Percentiles rank a stretch among this genome's conserved stretches.
These are phyloP conservation scores for Panagrolaimus sp. DNA, from an alignment of 1,140 invertebrate species.

Conservation along the genomic window DNA sequence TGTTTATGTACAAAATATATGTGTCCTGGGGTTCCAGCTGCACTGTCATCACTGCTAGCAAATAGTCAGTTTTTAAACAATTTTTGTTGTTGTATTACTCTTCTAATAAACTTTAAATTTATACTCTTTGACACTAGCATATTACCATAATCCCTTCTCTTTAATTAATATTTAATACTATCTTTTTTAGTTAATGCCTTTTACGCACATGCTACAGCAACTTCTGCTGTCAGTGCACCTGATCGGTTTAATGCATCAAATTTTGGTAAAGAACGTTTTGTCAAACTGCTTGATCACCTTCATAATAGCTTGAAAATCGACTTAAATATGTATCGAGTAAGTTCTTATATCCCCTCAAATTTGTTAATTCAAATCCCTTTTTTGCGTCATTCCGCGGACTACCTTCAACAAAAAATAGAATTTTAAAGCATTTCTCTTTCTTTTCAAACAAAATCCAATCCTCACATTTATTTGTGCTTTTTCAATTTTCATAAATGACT, in stretches of 20 bases:
- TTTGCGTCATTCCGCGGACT: too few relatives aligned
- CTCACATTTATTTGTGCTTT: too few relatives aligned
- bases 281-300: constrained; percentile 92
- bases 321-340: constrained; percentile 88
- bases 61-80: constrained; percentile 63
- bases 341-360: constrained; percentile 22
- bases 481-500: too few relatives aligned
- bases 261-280: constrained; percentile 99
- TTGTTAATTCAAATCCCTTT: too few relatives aligned
- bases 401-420: too few relatives aligned
- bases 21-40: constrained; percentile 89
- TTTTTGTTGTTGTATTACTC: background rate
- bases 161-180: constrained; percentile 59
- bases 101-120: constrained; percentile 1
- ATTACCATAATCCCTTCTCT: background rate
- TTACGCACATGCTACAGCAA: constrained; percentile 98
- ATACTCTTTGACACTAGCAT: too few relatives aligned
- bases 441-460: too few relatives aligned
- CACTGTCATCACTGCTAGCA: constrained; percentile 94
- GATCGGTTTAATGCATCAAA: constrained; percentile 98
- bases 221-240: constrained; percentile 91
- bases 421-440: too few relatives aligned
- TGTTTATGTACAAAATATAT: constrained; percentile 98
- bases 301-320: constrained; percentile 97
- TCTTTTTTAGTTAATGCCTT: constrained; percentile 75